Base-by-base conservation (phyloP, 1,140 invertebrate species). In the Lordiphosa collinella region DNA sequence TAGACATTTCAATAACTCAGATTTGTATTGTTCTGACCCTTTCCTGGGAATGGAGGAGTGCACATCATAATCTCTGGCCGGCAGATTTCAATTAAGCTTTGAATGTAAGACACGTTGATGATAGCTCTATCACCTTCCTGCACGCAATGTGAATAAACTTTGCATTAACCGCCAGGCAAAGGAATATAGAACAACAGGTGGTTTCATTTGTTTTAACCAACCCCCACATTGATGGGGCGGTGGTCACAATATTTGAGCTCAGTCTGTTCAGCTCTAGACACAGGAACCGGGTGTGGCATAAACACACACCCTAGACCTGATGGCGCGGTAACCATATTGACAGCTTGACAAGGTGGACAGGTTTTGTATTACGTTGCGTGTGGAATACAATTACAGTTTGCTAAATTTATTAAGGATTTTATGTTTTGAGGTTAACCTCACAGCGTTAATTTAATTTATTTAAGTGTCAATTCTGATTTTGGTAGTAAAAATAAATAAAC, bases 381-480 rank as follows among this genome's bases (percentile, higher is more conserved):
- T 46, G 31, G 9, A 7, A 69, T 70, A 18, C 50, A 69, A 69
- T 69, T 69, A 69, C 8, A 29, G 41, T 46, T 52, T 68, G 41
- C 31, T 6, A 60, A 69, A 69, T 69, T 50, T 55, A 69, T 55
- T 55, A 62, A 43, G 11, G 49, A 62, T 47, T 37, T 48, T 58
- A 29, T 60, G 51, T 12, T 41, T 48, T 55, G 65, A 44, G 47
- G 66, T 46, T 69, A 61, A 49, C 36, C 49, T 60, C 62, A 34
- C 70, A 18, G 58, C 50, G 48, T 68, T 47, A 43, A 55, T 51
- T 66, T 25, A 31, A 44, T 51, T 31, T 31, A n/a, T 41, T 31
- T 66, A 25, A 66, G 38, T 47, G 46, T 29, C 25, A 29, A 8
- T 29, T 29, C 1, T 29, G 25, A 29, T 29, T 29, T 29, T 29